These are phyloP conservation scores for Colistium nudipinnis DNA, from an alignment of 2,113 vertebrate genomes.

Conservation along the genomic window DNA sequence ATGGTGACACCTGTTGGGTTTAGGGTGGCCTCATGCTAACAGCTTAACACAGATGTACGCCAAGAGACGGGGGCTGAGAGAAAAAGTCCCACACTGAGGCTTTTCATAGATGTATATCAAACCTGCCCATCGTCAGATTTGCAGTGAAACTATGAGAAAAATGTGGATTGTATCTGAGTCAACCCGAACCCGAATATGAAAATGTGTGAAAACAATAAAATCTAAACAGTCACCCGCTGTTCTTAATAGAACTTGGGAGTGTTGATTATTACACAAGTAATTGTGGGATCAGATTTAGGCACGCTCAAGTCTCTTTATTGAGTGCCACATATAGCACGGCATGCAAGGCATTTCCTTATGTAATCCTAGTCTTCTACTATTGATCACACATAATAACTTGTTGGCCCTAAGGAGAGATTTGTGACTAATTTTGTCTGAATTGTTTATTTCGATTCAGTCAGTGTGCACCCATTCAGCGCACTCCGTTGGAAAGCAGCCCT, in stretches of 20 bases:
- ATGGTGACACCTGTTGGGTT: constrained; percentile 20
- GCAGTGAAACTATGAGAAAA: background rate
- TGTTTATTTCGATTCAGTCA: constrained; percentile 9
- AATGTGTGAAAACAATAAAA: background rate
- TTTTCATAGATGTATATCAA: background rate
- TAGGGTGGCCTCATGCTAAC: constrained; percentile 22
- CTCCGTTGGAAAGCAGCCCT: background rate
- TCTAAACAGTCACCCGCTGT: background rate
- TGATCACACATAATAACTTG: constrained; percentile 24
- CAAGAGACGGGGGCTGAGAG: background rate
- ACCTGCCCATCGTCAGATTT: background rate
- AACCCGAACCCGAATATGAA: too few relatives aligned
- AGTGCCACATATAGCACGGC: constrained; percentile 45
- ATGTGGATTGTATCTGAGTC: background rate
- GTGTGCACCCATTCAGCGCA: background rate
- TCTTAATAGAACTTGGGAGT: background rate
- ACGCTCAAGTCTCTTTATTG: constrained; percentile 7
- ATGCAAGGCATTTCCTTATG: constrained; percentile 33
- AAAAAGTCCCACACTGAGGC: background rate
- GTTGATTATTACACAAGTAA: background rate
- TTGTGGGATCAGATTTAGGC: constrained; percentile 44
- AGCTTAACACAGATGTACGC: background rate
- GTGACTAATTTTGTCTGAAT: background rate
- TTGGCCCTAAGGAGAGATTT: constrained; percentile 17
- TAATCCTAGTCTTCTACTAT: constrained; percentile 23